Evolutionary conservation across 2,797 vertebrate genomes (phyloP).

Genomic region (Mormyrus hasselquistii): DNA sequence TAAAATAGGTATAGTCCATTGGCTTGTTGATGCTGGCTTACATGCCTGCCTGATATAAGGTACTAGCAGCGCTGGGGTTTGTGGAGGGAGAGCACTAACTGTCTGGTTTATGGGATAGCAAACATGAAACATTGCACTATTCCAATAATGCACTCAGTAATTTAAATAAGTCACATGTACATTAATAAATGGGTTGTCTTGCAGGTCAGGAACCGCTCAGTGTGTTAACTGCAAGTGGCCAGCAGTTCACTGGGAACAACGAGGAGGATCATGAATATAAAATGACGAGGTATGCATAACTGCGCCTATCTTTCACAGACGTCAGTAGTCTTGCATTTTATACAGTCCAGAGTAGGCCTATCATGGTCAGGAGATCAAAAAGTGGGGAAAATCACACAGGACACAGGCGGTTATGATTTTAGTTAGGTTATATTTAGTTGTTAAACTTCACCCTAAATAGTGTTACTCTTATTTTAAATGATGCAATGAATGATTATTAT

Average conservation of each 20-base stretch:
- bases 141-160: too few species aligned
- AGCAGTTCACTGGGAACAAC: neutral
- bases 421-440: neutral
- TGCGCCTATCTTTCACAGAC: neutral
- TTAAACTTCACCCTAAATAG: neutral
- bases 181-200: too few species aligned
- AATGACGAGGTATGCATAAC: neutral
- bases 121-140: too few species aligned
- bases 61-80: too few species aligned
- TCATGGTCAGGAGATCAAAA: neutral
- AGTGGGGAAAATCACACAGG: neutral
- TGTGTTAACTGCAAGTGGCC: neutral
- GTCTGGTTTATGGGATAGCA: too few species aligned
- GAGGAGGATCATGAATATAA: neutral
- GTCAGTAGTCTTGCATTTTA: neutral
- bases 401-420: neutral
- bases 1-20: too few species aligned
- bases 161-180: too few species aligned
- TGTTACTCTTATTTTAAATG: neutral
- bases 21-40: too few species aligned
- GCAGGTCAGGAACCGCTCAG: neutral
- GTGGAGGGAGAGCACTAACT: too few species aligned
- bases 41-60: too few species aligned
- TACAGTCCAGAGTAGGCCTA: neutral
- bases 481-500: neutral